These are phyloP conservation scores for Tachuris rubrigastra DNA, from an alignment of 2,113 vertebrate species.

Conservation along the genomic window DNA sequence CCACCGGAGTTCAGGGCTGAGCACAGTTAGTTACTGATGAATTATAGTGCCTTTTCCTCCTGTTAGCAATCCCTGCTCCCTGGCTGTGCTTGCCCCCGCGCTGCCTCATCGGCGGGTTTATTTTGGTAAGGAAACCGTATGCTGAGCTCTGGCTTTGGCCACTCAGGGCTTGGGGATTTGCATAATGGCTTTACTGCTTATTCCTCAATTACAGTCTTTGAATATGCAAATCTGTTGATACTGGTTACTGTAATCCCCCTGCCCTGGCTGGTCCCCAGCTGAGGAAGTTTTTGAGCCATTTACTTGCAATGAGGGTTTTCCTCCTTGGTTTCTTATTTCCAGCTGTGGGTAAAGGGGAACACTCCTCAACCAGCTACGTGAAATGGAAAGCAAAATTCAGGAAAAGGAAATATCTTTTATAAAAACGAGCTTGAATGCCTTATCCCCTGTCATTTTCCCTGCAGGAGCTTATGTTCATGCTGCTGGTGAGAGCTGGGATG, in stretches of 20 bases:
- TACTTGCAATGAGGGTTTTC: background rate
- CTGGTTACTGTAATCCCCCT: slow-evolving; percentile 2
- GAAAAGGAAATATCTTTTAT: background rate
- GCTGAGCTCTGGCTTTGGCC: background rate
- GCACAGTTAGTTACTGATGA: background rate
- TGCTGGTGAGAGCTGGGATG: background rate
- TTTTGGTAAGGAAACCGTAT: background rate
- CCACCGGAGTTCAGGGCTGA: background rate
- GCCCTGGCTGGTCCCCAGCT: background rate
- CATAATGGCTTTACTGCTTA: slow-evolving; percentile 8
- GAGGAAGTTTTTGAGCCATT: background rate
- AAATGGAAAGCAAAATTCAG: background rate
- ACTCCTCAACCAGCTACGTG: background rate
- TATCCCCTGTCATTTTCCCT: background rate
- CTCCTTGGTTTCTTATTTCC: background rate
- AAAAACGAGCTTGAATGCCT: background rate
- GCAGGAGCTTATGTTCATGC: background rate
- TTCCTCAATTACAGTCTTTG: slow-evolving; percentile 16
- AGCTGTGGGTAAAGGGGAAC: background rate
- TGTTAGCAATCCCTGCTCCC: background rate
- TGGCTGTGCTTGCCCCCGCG: background rate
- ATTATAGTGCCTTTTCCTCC: background rate
- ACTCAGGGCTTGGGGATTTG: background rate
- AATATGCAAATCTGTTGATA: background rate
- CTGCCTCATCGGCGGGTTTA: background rate